Conservation (phyloP, 2,113 vertebrate species). For the Cathartes aura region DNA sequence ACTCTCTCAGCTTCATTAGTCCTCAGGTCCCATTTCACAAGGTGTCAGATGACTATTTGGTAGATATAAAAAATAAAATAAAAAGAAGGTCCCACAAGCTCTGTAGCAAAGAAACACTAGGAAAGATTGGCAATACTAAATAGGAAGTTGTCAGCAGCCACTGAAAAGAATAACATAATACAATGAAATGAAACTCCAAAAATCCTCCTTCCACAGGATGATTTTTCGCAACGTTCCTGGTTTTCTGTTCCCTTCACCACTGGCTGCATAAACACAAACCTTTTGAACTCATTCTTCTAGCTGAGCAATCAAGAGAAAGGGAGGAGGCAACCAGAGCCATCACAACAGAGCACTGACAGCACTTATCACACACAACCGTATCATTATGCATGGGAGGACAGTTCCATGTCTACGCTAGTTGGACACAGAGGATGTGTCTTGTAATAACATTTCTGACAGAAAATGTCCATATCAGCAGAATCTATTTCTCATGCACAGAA, state of each 20-base stretch:
- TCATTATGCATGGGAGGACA: neutral
- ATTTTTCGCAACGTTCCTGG: neutral
- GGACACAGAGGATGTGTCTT: neutral
- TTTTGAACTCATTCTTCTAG: conserved; percentile 1
- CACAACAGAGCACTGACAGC: neutral
- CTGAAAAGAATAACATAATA: neutral
- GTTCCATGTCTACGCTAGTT: neutral
- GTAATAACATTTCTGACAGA: neutral
- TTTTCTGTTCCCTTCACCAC: neutral
- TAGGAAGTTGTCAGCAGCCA: neutral
- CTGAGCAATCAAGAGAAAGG: neutral
- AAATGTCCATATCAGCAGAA: neutral
- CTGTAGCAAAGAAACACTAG: neutral
- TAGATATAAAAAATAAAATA: conserved; percentile 1
- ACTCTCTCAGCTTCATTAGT: neutral
- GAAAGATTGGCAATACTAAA: neutral
- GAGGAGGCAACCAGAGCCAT: neutral
- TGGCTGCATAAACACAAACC: neutral
- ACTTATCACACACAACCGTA: neutral
- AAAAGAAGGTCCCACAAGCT: neutral
- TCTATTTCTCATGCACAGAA: neutral
- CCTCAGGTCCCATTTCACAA: neutral
- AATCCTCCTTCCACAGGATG: neutral
- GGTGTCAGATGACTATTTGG: neutral
- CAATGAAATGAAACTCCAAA: neutral